These are phyloP conservation scores for Garra rufa DNA, from an alignment of 2,113 vertebrate species.

Conservation along the genomic window DNA sequence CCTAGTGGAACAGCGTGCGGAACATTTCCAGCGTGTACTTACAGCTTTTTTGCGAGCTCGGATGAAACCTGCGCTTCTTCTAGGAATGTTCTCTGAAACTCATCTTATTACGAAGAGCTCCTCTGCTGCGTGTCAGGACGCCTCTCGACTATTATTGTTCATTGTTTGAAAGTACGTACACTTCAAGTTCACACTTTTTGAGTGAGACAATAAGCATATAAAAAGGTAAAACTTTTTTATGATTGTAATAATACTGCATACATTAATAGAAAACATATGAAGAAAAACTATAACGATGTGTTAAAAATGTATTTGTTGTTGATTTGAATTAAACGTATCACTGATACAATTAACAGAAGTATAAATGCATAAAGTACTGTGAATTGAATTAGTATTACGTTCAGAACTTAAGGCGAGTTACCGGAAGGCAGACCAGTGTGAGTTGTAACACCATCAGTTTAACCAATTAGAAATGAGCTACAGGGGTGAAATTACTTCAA, in stretches of 20 bases:
- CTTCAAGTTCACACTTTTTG: not conserved
- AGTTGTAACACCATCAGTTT: not conserved
- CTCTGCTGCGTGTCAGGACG: not conserved
- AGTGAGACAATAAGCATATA: not conserved
- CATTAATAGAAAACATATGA: not conserved
- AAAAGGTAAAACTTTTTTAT: not conserved
- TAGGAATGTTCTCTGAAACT: not conserved
- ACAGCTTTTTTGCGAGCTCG: not conserved
- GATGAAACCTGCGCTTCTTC: slow-evolving; percentile 11
- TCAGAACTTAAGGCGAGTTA: not conserved
- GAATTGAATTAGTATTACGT: not conserved
- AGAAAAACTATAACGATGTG: not conserved
- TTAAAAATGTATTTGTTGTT: not conserved
- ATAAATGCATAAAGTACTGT: not conserved
- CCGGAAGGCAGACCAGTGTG: not conserved
- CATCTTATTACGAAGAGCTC: not conserved
- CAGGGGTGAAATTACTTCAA: not conserved
- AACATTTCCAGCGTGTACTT: slow-evolving; percentile 19
- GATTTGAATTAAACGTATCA: not conserved
- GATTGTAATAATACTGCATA: not conserved
- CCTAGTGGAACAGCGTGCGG: slow-evolving; percentile 33
- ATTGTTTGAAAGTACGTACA: not conserved
- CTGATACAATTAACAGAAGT: not conserved
- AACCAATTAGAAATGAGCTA: not conserved
- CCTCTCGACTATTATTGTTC: not conserved